Percentiles rank a stretch among this genome's conserved stretches.
Evolutionary conservation across 2,888 invertebrate genomes (phyloP).

Genomic region (Drosophila rubida): DNA sequence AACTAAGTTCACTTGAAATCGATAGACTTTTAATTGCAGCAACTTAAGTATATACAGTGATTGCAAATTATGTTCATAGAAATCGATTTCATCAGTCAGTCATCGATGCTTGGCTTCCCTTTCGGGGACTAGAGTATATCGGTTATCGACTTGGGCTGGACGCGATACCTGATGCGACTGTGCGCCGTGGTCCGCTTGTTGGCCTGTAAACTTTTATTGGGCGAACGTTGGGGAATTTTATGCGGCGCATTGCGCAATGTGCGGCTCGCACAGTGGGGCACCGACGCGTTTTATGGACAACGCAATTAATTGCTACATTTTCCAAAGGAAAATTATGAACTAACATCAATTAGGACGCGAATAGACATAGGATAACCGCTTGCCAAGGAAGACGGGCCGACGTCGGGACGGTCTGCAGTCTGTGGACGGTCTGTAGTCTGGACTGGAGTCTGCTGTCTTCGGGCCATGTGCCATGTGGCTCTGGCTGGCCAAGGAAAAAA

Average conservation of each 20-base stretch:
- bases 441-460: conserved; percentile 10
- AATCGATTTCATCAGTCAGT: too few relatives aligned
- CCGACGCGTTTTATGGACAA: conserved; percentile 76
- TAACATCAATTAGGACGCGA: conserved; percentile 76
- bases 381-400: neutral
- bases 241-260: conserved; percentile 77
- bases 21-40: too few relatives aligned
- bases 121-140: conserved; percentile 23
- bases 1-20: too few relatives aligned
- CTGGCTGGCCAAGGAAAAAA: conserved; percentile 37
- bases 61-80: too few relatives aligned
- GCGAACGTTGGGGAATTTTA: conserved; percentile 57
- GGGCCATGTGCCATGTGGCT: conserved; percentile 29
- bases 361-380: conserved; percentile 36
- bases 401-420: neutral
- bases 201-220: conserved; percentile 78
- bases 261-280: conserved; percentile 76
- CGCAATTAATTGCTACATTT: conserved; percentile 80
- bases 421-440: neutral
- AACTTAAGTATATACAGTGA: too few relatives aligned
- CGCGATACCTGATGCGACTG: conserved; percentile 5
- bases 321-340: conserved; percentile 80
- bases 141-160: conserved; percentile 22
- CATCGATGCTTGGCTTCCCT: too few relatives aligned
- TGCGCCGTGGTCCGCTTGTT: conserved; percentile 46